A percentile compares a stretch with the other conserved stretches of the same genome.
Conservation (phyloP, 2,888 invertebrate genomes). For the Pycnomerus fuliginosus region DNA sequence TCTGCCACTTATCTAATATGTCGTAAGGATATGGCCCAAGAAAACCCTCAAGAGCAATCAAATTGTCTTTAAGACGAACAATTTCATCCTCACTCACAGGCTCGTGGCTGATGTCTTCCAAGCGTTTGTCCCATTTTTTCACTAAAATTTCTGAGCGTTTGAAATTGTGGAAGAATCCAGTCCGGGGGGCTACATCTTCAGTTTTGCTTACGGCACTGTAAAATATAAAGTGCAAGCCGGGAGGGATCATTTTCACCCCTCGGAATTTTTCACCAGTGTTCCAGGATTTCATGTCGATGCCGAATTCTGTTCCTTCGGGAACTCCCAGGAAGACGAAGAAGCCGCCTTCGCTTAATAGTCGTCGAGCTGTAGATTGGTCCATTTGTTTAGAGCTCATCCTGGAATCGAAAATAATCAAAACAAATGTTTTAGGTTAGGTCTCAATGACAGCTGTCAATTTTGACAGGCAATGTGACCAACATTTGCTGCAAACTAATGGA, state of each 20-base stretch:
- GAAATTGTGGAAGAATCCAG: slow-evolving; percentile 76
- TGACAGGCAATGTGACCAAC: too few relatives aligned
- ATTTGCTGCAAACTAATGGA: too few relatives aligned
- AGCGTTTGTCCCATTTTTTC: slow-evolving; percentile 78
- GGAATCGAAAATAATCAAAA: too few relatives aligned
- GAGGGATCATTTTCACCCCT: slow-evolving; percentile 98
- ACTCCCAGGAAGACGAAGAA: slow-evolving; percentile 82
- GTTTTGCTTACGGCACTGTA: slow-evolving; percentile 69
- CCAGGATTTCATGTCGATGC: slow-evolving; percentile 92
- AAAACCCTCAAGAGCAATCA: slow-evolving; percentile 71
- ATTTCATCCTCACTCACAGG: slow-evolving; percentile 66
- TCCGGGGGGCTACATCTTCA: slow-evolving; percentile 69
- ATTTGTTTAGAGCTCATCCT: too few relatives aligned
- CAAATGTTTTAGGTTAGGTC: too few relatives aligned
- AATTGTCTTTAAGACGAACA: slow-evolving; percentile 65
- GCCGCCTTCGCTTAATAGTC: slow-evolving; percentile 77
- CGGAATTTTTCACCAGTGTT: slow-evolving; percentile 87
- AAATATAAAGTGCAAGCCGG: slow-evolving; percentile 92
- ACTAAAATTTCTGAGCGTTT: slow-evolving; percentile 79
- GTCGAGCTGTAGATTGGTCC: slow-evolving; percentile 74
- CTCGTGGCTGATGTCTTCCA: slow-evolving; percentile 72
- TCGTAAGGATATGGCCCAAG: slow-evolving; percentile 92
- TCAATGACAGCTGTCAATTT: too few relatives aligned
- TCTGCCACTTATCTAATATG: slow-evolving; percentile 82
- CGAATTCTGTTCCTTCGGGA: slow-evolving; percentile 90